phyloP scores from a whole-genome alignment of 2,797 vertebrate genomes.

The Molossus molossus region DNA sequence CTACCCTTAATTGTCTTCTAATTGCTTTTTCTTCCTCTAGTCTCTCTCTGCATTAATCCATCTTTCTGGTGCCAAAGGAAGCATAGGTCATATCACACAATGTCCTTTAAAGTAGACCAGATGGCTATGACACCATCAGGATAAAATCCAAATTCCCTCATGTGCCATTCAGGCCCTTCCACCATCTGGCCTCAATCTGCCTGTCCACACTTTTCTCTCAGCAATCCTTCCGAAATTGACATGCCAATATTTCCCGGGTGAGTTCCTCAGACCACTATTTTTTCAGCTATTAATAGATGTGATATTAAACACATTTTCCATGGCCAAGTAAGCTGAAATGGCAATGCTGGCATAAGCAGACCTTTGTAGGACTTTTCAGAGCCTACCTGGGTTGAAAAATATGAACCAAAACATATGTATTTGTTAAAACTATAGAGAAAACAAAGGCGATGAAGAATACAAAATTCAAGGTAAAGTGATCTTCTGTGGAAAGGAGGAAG shows the following conservation, averaged over 20 bases:
- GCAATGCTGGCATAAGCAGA: not conserved
- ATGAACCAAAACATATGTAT: not conserved
- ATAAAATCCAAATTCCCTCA: slow-evolving; percentile 40
- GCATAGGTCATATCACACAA: not conserved
- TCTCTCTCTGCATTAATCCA: not conserved
- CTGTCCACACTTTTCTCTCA: not conserved
- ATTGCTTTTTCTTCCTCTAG: slow-evolving; percentile 34
- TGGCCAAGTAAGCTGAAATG: not conserved
- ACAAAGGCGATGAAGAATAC: not conserved
- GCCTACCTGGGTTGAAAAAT: not conserved
- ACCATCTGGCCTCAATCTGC: slow-evolving; percentile 50
- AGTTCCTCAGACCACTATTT: slow-evolving; percentile 8
- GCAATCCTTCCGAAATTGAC: not conserved
- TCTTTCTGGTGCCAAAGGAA: slow-evolving; percentile 31
- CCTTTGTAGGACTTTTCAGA: not conserved
- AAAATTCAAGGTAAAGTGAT: not conserved
- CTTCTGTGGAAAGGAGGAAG: not conserved
- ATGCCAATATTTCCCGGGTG: not conserved
- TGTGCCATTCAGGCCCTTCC: not conserved
- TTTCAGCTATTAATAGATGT: slow-evolving; percentile 9
- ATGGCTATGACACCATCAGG: slow-evolving; percentile 48
- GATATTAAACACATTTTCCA: not conserved
- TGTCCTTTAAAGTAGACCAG: slow-evolving; percentile 66
- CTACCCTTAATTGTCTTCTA: slow-evolving; percentile 13
- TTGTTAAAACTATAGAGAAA: not conserved